Percentiles rank a stretch among this genome's conserved stretches.
Conservation (phyloP, 2,113 vertebrate species). For the Aix galericulata region DNA sequence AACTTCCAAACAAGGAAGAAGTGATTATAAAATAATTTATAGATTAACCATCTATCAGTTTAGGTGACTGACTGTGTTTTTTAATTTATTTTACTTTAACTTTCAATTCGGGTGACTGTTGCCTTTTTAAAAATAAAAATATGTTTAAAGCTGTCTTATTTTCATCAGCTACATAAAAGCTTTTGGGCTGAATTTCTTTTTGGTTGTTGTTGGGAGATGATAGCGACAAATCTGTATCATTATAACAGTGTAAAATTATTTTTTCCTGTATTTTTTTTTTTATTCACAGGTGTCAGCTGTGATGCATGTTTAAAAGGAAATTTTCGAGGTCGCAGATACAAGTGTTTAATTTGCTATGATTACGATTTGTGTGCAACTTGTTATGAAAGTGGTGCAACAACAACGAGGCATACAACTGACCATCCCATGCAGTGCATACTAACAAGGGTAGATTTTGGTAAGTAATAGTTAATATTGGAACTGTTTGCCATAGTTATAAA, state of each 20-base stretch:
- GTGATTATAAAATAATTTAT: background rate
- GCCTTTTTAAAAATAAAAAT: background rate
- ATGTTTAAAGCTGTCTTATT: background rate
- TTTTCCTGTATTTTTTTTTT: background rate
- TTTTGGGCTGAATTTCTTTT: background rate
- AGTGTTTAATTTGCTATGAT: conserved; percentile 99
- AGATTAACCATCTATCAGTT: background rate
- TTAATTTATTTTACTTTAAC: background rate
- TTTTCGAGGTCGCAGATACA: conserved; percentile 96
- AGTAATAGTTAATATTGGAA: conserved; percentile 44
- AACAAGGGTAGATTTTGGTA: conserved; percentile 99
- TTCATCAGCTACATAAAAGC: background rate
- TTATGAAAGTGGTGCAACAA: conserved; percentile 99
- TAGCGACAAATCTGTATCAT: background rate
- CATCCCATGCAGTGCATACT: conserved; percentile 99
- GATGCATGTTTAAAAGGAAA: conserved; percentile 99
- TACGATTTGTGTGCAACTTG: conserved; percentile 98
- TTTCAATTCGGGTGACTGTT: background rate
- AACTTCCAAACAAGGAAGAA: background rate
- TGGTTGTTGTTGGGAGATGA: too few relatives aligned
- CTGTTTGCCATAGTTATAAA: background rate
- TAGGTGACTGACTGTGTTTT: background rate
- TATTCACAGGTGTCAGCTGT: conserved; percentile 95
- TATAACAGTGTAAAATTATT: too few relatives aligned
- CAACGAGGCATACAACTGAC: conserved; percentile 97